Evolutionary conservation across 2,888 invertebrate species (phyloP), one percentile per base, ranked within the genome.

Genomic region (Leptopilina myrica): DNA sequence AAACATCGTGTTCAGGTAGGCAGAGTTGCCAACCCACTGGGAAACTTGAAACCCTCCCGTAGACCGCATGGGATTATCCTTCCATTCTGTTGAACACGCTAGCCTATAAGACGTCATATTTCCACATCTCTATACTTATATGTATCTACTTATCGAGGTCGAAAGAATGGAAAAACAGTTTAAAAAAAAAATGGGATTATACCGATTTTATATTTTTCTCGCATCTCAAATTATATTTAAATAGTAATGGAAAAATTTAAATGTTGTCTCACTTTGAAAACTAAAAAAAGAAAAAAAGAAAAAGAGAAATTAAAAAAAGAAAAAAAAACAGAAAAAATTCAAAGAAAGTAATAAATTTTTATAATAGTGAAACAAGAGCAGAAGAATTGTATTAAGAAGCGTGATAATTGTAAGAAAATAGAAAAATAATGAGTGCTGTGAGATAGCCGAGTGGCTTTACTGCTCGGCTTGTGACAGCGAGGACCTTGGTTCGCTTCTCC

Each of bases 61-160:
- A 84, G 81, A 87, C 86, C 86, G 83, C 86, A 86, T 81, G 80
- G 85, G 85, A 87, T 88, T 87, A 88, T 86, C 85, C 85, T 87
- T 82, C 85, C 85, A 85, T 87, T 82, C 82, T 83, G 86, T 84
- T 84, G 79, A 80, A 76, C 83, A 83, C 81, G 82, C 83, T 56
- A 73, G 78, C 75, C 84, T 82, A 75, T 79, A 80, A 79, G 56
- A 73, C 33, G 33, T 73, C 73, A 67, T 82, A 85, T 84, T 85
- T 83, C 85, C 83, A 85, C 83, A 85, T 85, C 81, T 81, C 33
- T 53, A 73, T 20, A 67, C 14, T 12, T 67, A 67, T 49, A 49
- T 49, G 11, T 56, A 69, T 56, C 26, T 69, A 56, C 56, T 56
- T 56, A 26, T 40, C 73, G 73, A 73, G 73, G 73, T 73, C 73